phyloP scores from a whole-genome alignment of 2,888 invertebrate species.

The Aporophyla lueneburgensis region DNA sequence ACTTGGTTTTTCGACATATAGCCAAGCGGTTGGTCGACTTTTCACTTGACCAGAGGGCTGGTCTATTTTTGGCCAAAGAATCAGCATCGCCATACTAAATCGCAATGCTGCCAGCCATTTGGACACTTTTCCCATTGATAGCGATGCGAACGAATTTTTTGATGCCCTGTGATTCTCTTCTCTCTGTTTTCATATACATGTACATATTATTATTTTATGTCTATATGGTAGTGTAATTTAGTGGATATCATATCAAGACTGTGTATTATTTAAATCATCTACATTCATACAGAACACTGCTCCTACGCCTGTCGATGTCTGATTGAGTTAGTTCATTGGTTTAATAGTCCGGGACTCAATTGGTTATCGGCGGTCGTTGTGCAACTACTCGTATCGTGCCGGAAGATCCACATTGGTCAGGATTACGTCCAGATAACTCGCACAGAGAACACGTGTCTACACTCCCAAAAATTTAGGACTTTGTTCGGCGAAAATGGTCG shows the following conservation, averaged over 20 bases:
- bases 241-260: background rate
- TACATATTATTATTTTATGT: no score
- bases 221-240: background rate
- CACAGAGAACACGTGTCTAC: conserved; percentile 56
- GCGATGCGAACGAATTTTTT: no score
- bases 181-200: no score
- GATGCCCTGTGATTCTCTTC: no score
- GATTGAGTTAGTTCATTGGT: conserved; percentile 80
- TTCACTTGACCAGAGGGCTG: no score
- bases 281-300: conserved; percentile 23
- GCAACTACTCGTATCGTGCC: conserved; percentile 82
- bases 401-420: conserved; percentile 85
- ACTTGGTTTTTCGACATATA: no score
- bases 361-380: conserved; percentile 84
- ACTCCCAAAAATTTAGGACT: conserved; percentile 26
- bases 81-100: no score
- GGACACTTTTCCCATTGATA: no score
- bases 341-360: conserved; percentile 84
- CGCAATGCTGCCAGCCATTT: no score
- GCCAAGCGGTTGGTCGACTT: no score
- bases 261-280: conserved; percentile 12
- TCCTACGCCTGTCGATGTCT: conserved; percentile 79
- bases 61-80: no score
- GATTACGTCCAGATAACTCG: conserved; percentile 83
- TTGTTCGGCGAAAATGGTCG: conserved; percentile 9